Percentiles rank a stretch among this genome's conserved stretches.
phyloP scores from a whole-genome alignment of 2,797 vertebrate species.

The Parambassis ranga region DNA sequence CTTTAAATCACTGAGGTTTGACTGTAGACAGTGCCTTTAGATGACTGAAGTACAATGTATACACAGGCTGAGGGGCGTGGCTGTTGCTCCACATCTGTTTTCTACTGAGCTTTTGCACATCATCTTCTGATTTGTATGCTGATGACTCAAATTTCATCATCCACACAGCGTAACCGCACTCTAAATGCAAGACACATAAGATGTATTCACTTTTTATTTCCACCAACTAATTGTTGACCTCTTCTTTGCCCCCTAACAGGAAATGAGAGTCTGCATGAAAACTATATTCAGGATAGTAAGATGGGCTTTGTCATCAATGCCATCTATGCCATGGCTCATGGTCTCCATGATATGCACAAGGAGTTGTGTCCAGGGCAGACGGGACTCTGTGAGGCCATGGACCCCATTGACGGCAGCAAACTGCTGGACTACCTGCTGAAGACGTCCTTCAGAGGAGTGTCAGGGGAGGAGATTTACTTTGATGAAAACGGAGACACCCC shows the following conservation, averaged over 20 bases:
- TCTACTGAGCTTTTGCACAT: slow-evolving; percentile 14
- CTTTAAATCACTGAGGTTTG: neutral
- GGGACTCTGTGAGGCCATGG: slow-evolving; percentile 97
- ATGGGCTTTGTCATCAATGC: slow-evolving; percentile 99
- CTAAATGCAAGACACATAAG: neutral
- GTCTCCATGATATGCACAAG: slow-evolving; percentile 94
- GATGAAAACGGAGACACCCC: slow-evolving; percentile 97
- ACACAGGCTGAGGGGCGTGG: neutral
- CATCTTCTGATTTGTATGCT: slow-evolving; percentile 14
- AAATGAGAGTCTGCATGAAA: slow-evolving; percentile 94
- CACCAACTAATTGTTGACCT: neutral
- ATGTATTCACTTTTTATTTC: too few species aligned
- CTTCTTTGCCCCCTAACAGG: slow-evolving; percentile 75
- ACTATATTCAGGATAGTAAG: slow-evolving; percentile 98
- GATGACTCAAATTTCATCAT: slow-evolving; percentile 5
- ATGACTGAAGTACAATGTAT: slow-evolving; percentile 14
- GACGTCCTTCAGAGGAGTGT: slow-evolving; percentile 92
- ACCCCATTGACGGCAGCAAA: slow-evolving; percentile 95
- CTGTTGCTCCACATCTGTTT: slow-evolving; percentile 34
- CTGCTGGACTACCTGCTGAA: slow-evolving; percentile 95
- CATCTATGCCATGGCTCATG: slow-evolving; percentile 98
- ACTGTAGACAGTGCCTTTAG: slow-evolving; percentile 26
- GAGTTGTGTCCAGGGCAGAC: slow-evolving; percentile 86
- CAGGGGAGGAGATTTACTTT: slow-evolving; percentile 97
- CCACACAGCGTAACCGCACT: neutral